Percentiles rank a stretch among this genome's conserved stretches.
Conservation (phyloP, 2,113 vertebrate genomes). For the cat (Felis catus) region F.catus_Fca126_mat1.0 CM031412.1:73464501-73465000, state of each 20-base stretch:
- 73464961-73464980: background rate
- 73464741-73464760: background rate
- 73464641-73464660: background rate
- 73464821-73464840: conserved; percentile 12
- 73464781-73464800: background rate
- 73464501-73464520: background rate
- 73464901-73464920: background rate
- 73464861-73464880: background rate
- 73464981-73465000: background rate
- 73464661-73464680: background rate
- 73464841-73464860: background rate
- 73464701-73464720: background rate
- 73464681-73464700: background rate
- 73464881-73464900: background rate
- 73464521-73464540: background rate
- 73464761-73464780: background rate
- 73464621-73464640: background rate
- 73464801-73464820: background rate
- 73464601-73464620: background rate
- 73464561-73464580: background rate
- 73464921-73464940: background rate
- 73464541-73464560: background rate
- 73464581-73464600: background rate
- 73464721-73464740: background rate
- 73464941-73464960: background rate